Base-by-base conservation (phyloP, 1,140 invertebrate genomes). In the Pogonomyrmex californicus region DNA sequence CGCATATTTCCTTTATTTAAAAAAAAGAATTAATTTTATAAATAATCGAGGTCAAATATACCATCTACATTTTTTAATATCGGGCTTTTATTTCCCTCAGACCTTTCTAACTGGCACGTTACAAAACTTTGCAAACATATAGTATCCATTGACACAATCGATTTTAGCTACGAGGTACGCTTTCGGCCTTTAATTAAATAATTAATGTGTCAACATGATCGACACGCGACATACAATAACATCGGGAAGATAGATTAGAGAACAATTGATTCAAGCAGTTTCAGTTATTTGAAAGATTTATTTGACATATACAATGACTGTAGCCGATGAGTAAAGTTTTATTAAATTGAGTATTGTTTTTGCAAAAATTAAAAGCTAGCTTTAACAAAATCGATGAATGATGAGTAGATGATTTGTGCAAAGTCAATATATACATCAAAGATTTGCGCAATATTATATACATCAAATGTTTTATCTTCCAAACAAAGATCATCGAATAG, bases 81-180 rank as follows among this genome's bases (percentile, higher is more conserved):
- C 97, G 0, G 98, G 97, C 1, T 98, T 98, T 93, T 98, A 97
- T 94, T 98, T 98, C 94, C 98, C 98, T 2, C 98, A 98, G 95
- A 97, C 97, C 1, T 98, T 98, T 94, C 95, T 98, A 17, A 98
- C 98, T 5, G 98, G 97, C 60, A 97, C 97, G 2, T 94, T 98
- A 62, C 98, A 98, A 95, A 98, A 98, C 95, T 98, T 96, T 93
- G 98, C 86, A 98, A 97, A 92, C 96, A 97, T 81, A 94, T 96
- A 10, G 96, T 98, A 44, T 97, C 98, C 23, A 98, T 98, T 47
- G 98, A 98, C 92, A 96, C 96, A 1, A 96, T 98, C 44, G 95
- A 96, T 7, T 98, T 98, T 94, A 95, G 95, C 12, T 98, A 97
- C 93, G 93, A 97, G 95, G 97, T 98, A 87, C 54, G 17, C 12